Evolutionary conservation across 1,140 invertebrate genomes (phyloP).

Genomic region (Pomacea maculata): DNA sequence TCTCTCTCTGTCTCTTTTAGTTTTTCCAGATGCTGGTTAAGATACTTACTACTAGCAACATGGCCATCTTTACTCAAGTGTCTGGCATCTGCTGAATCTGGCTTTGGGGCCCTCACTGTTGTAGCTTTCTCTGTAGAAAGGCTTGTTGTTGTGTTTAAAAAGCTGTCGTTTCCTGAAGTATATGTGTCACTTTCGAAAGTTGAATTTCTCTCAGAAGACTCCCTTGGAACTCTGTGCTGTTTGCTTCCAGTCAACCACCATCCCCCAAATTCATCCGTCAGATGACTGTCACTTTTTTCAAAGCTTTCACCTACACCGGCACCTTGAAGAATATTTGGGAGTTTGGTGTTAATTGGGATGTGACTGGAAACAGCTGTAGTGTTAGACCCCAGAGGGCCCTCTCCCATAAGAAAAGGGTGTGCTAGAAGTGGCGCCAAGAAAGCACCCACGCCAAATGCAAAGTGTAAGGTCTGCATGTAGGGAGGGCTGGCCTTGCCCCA

Average conservation of each 20-base stretch:
- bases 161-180: too few species aligned
- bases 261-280: not conserved
- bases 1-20: too few species aligned
- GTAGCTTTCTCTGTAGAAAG: too few species aligned
- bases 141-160: too few species aligned
- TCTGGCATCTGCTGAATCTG: too few species aligned
- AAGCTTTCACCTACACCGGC: not conserved
- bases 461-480: constrained; percentile 70
- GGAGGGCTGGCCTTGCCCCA: constrained; percentile 68
- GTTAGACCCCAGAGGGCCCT: constrained; percentile 14
- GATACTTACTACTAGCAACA: too few species aligned
- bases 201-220: not conserved
- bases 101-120: too few species aligned
- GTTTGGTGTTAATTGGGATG: constrained; percentile 13
- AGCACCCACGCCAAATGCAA: constrained; percentile 69
- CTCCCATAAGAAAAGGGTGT: constrained; percentile 62
- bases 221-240: constrained; percentile 10
- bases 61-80: too few species aligned
- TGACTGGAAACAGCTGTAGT: constrained; percentile 5
- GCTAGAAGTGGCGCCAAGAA: constrained; percentile 69
- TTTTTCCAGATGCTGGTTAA: too few species aligned
- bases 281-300: not conserved
- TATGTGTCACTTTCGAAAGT: too few species aligned
- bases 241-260: not conserved
- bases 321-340: constrained; percentile 6